Evolutionary conservation across 2,888 invertebrate species (phyloP), one percentile per base, ranked within the genome.

Genomic region (Drosophila macrospina): DNA sequence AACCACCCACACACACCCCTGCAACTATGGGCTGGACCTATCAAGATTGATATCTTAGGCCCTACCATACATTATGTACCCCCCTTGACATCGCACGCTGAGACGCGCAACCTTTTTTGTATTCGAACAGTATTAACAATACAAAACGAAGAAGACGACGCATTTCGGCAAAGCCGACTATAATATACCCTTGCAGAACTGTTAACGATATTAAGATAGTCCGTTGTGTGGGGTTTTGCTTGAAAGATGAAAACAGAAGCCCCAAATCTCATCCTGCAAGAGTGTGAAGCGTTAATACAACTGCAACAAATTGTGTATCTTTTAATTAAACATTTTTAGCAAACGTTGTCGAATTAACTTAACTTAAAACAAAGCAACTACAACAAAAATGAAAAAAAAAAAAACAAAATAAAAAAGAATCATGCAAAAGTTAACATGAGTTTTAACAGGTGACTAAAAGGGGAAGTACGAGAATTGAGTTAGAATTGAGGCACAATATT

Each of bases 311-410:
- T 26, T 50, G 30, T 55, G 16, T 34, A 63, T 39, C 13, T 37
- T 78, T 69, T 63, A 60, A 75, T 72, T 67, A 51, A 36, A 62
- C 32, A 67, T 65, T 83, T 75, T 86, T 83, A 88, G 74, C 67
- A 69, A 80, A 66, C 44, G 69, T 85, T 85, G 79, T 82, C 82
- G 75, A 69, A 69, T 80, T 76, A 74, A 69, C 20, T 59, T 54
- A 15, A 59, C 50, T 50, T 30, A 28, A 28, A 32, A 50, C 8
- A 34, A 63, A 59, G 48, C 10, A 28, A 42, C 32, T 36, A 69
- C 47, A 50, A 37, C 3, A 20, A 20, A 20, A 20, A 36, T 39
- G 15, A 15, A 37, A 51, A 28, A 26, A 10, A 16, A 41, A 32
- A 32, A 20, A 26, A n/a, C 32, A 16, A 41, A 57, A 56, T 48